Conservation (phyloP, 2,113 vertebrate genomes). For the Tringa solitaria region DNA sequence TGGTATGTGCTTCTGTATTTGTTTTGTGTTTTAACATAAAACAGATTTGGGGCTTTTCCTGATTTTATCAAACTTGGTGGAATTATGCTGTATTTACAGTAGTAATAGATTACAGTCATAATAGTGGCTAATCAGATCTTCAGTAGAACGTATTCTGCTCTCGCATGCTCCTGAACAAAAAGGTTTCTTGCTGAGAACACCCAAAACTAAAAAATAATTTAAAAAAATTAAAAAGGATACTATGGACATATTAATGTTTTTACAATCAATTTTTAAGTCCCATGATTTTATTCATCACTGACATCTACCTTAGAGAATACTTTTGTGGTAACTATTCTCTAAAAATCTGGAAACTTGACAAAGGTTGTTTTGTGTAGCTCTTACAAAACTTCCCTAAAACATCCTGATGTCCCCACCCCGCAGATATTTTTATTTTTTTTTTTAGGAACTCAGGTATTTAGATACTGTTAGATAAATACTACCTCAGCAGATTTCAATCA, state of each 20-base stretch:
- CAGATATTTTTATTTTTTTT: not conserved
- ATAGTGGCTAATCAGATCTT: not conserved
- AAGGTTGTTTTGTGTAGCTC: not conserved
- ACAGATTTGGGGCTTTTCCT: not conserved
- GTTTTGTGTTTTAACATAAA: not conserved
- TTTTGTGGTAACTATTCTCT: not conserved
- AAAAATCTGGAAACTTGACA: not conserved
- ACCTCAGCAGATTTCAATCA: not conserved
- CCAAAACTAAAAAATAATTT: not conserved
- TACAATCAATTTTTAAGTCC: not conserved
- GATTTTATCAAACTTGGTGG: not conserved
- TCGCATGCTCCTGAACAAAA: not conserved
- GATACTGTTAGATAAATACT: not conserved
- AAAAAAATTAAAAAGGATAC: not conserved
- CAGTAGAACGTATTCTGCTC: not conserved
- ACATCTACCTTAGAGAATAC: not conserved
- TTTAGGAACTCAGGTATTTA: not conserved
- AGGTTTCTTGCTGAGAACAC: not conserved
- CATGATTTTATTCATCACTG: not conserved
- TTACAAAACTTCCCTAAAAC: not conserved
- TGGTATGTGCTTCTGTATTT: not conserved
- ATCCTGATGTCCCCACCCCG: not conserved
- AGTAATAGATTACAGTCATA: not conserved
- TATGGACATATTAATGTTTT: not conserved
- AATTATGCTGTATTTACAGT: not conserved